phyloP scores from a whole-genome alignment of 1,140 invertebrate genomes.

The Mesaphorura yosii region DNA sequence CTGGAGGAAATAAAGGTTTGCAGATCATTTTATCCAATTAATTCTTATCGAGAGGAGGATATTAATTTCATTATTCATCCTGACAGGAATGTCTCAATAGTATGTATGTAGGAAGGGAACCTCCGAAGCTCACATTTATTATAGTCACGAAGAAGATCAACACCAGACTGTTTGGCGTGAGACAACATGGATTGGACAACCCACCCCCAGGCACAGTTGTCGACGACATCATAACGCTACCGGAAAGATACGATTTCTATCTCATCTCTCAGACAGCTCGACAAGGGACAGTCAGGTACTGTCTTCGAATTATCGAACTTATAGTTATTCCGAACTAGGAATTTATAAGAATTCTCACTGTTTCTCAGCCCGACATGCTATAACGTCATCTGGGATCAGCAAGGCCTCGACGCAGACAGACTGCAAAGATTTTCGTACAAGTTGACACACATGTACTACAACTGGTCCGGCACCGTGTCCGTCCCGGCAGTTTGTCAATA shows the following conservation, averaged over 20 bases:
- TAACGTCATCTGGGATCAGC: constrained; percentile 57
- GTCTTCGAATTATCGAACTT: constrained; percentile 38
- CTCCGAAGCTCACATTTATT: constrained; percentile 45
- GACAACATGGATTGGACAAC: constrained; percentile 35
- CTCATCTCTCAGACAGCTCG: constrained; percentile 61
- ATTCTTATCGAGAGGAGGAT: neutral
- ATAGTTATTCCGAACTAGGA: too few species aligned
- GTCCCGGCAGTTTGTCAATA: constrained; percentile 77
- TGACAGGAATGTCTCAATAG: constrained; percentile 5
- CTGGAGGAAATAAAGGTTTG: constrained; percentile 20
- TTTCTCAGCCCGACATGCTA: constrained; percentile 64
- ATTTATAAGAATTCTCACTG: too few species aligned
- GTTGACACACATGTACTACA: constrained; percentile 70
- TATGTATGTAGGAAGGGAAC: neutral
- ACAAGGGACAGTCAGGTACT: constrained; percentile 70
- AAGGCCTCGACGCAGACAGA: constrained; percentile 48
- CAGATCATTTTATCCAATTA: neutral
- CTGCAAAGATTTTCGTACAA: constrained; percentile 67
- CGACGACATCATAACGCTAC: constrained; percentile 53
- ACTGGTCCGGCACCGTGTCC: constrained; percentile 47
- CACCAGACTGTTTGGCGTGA: constrained; percentile 30
- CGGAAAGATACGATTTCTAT: constrained; percentile 72
- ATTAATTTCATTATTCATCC: neutral
- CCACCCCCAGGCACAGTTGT: constrained; percentile 46
- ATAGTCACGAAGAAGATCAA: constrained; percentile 49